Base-by-base conservation (phyloP, 2,113 vertebrate species). In the Redunca redunca region DNA sequence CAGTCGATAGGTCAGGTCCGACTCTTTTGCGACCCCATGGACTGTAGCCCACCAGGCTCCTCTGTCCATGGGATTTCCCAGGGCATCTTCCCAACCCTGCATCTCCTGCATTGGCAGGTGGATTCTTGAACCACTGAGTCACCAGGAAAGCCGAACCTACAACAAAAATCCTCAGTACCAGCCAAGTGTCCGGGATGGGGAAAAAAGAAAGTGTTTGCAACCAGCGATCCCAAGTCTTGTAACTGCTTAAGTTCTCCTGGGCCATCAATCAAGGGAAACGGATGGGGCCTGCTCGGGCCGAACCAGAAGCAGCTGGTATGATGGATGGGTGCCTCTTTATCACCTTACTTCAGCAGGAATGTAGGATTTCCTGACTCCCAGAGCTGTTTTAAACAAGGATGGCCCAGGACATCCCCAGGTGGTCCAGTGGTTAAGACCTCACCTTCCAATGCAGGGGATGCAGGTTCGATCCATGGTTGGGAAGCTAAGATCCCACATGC, bases 1-100 rank as follows among this genome's bases (percentile, higher is more conserved):
- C 9, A 64, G 62, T 64, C 3, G 15, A n/a, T 23, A 36, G 23
- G n/a, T 12, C 5, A 36, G 1, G 5, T 36, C 19, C 0, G 1
- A 64, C 62, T 64, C 62, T 64, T 33, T 64, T n/a, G 9, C 0
- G 5, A 12, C 19, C n/a, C 67, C 67, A 23, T 71, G 67, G n/a
- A 36, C 67, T 71, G 5, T 71, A 23, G 67, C 19, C 67, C 10
- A 0, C n/a, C n/a, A 12, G 67, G 19, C 19, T 71, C 67, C 67
- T 40, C 67, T 40, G n/a, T 74, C n/a, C n/a, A 74, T 40, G 67
- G 67, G n/a, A 74, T 74, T 40, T 74, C 67, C n/a, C 67, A 74
- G n/a, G 19, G 67, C 11, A 74, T 40, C 67, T 74, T 74, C 21
- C 19, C 67, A 74, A 40, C 19, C 67, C n/a, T 74, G n/a, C 2